Conservation (phyloP, 2,113 vertebrate genomes). For the Edolisoma coerulescens region DNA sequence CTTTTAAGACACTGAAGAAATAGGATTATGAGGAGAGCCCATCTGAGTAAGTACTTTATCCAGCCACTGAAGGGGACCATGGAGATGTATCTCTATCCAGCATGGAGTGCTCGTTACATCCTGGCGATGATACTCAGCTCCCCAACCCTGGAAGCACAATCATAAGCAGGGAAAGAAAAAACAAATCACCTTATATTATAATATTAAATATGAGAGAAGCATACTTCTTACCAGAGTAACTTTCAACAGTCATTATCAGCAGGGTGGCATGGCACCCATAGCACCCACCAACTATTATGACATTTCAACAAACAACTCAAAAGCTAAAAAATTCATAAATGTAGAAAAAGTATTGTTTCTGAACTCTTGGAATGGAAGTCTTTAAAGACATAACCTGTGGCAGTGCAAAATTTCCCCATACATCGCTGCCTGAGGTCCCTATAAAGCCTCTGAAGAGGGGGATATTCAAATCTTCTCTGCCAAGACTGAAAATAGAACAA, state of each 20-base stretch:
- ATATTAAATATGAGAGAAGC: not conserved
- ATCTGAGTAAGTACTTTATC: slow-evolving; percentile 99
- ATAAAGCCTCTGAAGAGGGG: not conserved
- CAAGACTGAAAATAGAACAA: not conserved
- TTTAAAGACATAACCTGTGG: not conserved
- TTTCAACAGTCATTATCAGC: not conserved
- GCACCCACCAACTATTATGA: not conserved
- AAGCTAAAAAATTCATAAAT: not conserved
- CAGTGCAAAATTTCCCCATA: not conserved
- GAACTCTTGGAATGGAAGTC: not conserved
- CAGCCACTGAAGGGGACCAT: slow-evolving; percentile 97
- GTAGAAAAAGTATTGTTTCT: not conserved
- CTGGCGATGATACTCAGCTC: slow-evolving; percentile 98
- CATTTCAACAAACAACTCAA: not conserved
- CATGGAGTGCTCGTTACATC: slow-evolving; percentile 99
- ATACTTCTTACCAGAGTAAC: not conserved
- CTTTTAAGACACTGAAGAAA: slow-evolving; percentile 94
- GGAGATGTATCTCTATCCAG: slow-evolving; percentile 99
- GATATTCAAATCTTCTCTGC: not conserved
- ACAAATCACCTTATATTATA: not conserved
- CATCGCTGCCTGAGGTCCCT: not conserved
- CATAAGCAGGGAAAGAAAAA: not conserved
- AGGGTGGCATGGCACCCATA: not conserved
- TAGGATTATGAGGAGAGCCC: slow-evolving; percentile 97
- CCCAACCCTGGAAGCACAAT: slow-evolving; percentile 88